Evolutionary conservation across 2,888 invertebrate species (phyloP), one percentile per base, ranked within the genome.

Genomic region (Magallana nippona): DNA sequence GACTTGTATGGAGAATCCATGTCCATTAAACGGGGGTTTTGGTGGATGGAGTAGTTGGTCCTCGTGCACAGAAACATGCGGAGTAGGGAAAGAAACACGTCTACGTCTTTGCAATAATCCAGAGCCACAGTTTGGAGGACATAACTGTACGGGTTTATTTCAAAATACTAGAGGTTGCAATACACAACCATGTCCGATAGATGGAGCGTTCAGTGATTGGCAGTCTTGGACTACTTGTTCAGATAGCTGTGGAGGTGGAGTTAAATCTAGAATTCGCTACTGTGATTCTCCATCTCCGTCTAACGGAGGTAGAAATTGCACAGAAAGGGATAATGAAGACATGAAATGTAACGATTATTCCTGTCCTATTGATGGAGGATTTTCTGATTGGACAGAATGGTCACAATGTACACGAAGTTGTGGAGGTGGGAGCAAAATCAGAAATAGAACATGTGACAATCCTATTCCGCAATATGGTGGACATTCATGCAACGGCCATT

Each of bases 361-460:
- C 13, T 79, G 79, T 57, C 79, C 79, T 27, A 15, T 81, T 32
- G 62, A 81, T 55, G 81, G 81, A 11, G 44, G 44, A n/a, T 81
- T 57, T 44, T 17, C 81, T 15, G 27, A 60, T 17, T 81, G 81
- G 81, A 58, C 22, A 22, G 19, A 32, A 2, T 81, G 81, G 81
- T 58, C 60, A 32, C 44, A 17, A 15, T 81, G 81, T 56, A 60
- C 62, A 32, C 5, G 19, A 44, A 32, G n/a, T 15, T 81, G 81
- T 62, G 81, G 81, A 10, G 19, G 62, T 10, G 81, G 81, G 10
- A 27, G 13, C 10, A 44, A 62, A 44, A 60, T 13, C 44, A 27
- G 81, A 81, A 81, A 81, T 17, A 27, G 81, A 62, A 58, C 81
- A 44, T 81, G 81, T 62, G 60, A 58, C n/a, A 32, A 62, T 44